These are phyloP conservation scores for Podarcis cretensis DNA, from an alignment of 2,113 vertebrate species.

Conservation along the genomic window DNA sequence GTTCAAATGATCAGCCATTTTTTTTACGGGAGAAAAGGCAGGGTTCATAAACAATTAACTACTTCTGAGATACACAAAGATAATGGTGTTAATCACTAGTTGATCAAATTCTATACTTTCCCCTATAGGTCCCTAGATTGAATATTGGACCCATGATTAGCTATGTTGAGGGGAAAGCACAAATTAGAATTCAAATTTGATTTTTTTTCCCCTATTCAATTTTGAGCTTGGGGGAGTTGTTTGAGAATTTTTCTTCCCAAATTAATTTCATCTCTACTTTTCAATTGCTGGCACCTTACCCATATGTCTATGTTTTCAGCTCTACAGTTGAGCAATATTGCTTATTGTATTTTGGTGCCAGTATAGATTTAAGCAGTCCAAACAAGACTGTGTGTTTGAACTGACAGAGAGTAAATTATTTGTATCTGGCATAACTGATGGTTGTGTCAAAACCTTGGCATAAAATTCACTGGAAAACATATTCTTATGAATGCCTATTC, in stretches of 20 bases:
- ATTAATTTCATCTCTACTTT: conserved; percentile 26
- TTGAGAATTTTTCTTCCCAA: not conserved
- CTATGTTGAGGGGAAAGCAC: not conserved
- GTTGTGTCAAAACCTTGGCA: conserved; percentile 79
- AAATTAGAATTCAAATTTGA: not conserved
- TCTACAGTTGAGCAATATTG: conserved; percentile 67
- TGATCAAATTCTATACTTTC: not conserved
- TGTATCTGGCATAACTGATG: conserved; percentile 83
- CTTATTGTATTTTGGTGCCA: conserved; percentile 72
- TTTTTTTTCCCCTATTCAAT: not conserved
- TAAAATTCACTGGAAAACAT: conserved; percentile 77
- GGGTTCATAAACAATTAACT: not conserved
- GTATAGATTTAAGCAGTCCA: conserved; percentile 80
- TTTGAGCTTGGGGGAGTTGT: conserved; percentile 1
- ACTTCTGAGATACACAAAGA: not conserved
- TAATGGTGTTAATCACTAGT: not conserved
- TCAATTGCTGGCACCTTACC: conserved; percentile 65
- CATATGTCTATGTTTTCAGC: conserved; percentile 64
- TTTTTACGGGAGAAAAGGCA: not conserved
- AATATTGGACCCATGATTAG: not conserved
- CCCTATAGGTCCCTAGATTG: not conserved
- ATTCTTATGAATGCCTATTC: conserved; percentile 72
- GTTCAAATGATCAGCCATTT: not conserved
- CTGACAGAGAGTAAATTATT: conserved; percentile 84
- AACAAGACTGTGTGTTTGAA: conserved; percentile 77